These are phyloP conservation scores for Tachysurus vachellii DNA, from an alignment of 2,113 vertebrate genomes.

Conservation along the genomic window DNA sequence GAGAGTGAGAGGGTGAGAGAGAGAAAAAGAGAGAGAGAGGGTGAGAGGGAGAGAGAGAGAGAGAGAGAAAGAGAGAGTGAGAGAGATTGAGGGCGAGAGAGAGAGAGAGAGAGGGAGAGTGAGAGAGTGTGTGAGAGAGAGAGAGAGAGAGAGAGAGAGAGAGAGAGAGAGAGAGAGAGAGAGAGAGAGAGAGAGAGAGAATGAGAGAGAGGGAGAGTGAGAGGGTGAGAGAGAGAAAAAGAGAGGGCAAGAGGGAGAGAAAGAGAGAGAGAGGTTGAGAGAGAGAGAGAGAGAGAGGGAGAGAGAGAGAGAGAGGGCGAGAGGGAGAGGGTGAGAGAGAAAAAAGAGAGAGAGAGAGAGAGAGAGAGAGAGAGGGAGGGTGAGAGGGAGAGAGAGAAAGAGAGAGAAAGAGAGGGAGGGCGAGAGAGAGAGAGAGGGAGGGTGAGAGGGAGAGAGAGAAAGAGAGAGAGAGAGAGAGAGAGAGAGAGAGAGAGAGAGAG, in stretches of 20 bases:
- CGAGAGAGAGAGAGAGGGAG: conserved; percentile 34
- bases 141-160: not conserved
- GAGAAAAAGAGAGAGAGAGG: not conserved
- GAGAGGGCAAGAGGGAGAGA: not conserved
- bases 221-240: not conserved
- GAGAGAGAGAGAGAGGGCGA: conserved; percentile 44
- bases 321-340: not conserved
- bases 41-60: not conserved
- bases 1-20: not conserved
- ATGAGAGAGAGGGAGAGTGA: conserved; percentile 23
- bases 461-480: not conserved
- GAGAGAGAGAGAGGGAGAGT: conserved; percentile 38
- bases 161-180: not conserved
- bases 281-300: conserved; percentile 46
- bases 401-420: conserved; percentile 35
- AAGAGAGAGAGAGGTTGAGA: not conserved
- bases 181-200: conserved; percentile 48
- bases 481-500: not conserved
- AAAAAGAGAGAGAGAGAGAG: not conserved
- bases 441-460: not conserved
- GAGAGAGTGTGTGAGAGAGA: not conserved
- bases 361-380: no score
- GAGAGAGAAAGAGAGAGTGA: not conserved
- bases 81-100: conserved; percentile 41
- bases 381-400: not conserved